These are phyloP conservation scores for Agapostemon virescens DNA, from an alignment of 2,888 invertebrate species.

Conservation along the genomic window DNA sequence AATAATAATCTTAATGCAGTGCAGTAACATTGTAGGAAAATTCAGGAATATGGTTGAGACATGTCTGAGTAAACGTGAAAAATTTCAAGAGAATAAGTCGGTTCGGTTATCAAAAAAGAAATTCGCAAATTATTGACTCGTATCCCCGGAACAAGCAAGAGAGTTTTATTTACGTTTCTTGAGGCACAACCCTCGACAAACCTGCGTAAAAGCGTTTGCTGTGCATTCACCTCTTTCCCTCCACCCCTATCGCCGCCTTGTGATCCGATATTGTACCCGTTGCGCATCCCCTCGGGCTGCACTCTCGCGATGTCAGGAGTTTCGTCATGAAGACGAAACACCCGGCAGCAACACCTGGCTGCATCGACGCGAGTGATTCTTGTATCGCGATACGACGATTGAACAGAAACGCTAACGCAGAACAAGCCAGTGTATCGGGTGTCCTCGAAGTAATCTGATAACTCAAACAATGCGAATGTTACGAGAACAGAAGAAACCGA, in stretches of 20 bases:
- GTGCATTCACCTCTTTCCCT: neutral
- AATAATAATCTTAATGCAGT: rapidly evolving
- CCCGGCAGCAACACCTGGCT: constrained; percentile 11
- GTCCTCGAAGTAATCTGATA: neutral
- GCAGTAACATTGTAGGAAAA: neutral
- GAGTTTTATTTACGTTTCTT: constrained; percentile 4
- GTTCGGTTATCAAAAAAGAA: neutral
- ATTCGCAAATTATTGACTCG: constrained; percentile 1
- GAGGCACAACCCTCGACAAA: neutral
- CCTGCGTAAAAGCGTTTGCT: neutral
- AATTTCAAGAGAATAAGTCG: neutral
- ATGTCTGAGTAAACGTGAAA: neutral
- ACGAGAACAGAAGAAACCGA: neutral
- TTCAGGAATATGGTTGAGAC: neutral
- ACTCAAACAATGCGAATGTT: neutral
- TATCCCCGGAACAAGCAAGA: neutral
- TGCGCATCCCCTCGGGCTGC: constrained; percentile 13
- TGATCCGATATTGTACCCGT: neutral
- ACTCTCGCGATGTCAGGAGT: constrained; percentile 6
- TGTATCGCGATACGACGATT: constrained; percentile 1
- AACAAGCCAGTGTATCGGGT: neutral
- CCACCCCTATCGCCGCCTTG: neutral
- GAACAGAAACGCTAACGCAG: neutral
- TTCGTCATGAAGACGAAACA: constrained; percentile 10
- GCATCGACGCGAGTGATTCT: constrained; percentile 6